A percentile compares a stretch with the other conserved stretches of the same genome.
These are phyloP conservation scores for Drosophila kohkoa DNA, from an alignment of 1,140 invertebrate genomes.

Conservation along the genomic window DNA sequence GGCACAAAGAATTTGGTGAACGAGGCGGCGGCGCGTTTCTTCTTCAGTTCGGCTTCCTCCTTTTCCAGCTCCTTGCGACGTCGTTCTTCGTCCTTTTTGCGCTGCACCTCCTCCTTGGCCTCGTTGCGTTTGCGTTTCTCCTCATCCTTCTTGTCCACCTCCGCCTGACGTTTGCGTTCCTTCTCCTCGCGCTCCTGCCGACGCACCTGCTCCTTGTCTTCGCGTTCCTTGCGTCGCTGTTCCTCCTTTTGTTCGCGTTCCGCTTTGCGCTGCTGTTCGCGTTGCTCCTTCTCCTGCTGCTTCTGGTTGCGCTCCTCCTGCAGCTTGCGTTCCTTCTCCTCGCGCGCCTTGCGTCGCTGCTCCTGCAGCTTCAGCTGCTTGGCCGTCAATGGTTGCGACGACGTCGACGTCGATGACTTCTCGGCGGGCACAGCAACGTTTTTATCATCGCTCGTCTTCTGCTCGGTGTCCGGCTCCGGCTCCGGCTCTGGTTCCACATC, in stretches of 20 bases:
- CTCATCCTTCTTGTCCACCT: constrained; percentile 88
- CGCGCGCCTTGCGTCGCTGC: constrained; percentile 77
- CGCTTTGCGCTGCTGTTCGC: constrained; percentile 81
- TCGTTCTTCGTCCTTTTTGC: constrained; percentile 86
- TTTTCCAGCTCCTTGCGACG: constrained; percentile 87
- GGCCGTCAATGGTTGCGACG: constrained; percentile 54
- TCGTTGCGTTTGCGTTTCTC: constrained; percentile 87
- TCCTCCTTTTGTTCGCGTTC: constrained; percentile 85
- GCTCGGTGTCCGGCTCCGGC: constrained; percentile 49
- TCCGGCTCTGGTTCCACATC: constrained; percentile 60
- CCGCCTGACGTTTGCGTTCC: constrained; percentile 86
- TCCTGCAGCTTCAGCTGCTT: constrained; percentile 73
- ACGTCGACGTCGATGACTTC: background rate
- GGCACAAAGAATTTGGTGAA: constrained; percentile 93
- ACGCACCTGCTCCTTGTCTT: constrained; percentile 86
- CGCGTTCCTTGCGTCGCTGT: constrained; percentile 85
- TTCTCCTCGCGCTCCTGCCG: constrained; percentile 84
- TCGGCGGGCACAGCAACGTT: too few relatives aligned
- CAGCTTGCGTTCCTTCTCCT: constrained; percentile 81
- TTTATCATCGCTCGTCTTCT: constrained; percentile 1
- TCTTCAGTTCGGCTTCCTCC: constrained; percentile 87
- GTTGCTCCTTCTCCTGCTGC: constrained; percentile 84
- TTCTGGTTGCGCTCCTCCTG: constrained; percentile 72
- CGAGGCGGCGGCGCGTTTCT: constrained; percentile 90
- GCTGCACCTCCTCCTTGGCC: constrained; percentile 86